Percentiles rank a stretch among this genome's conserved stretches.
phyloP scores from a whole-genome alignment of 2,113 vertebrate genomes.

The Ochotona princeps region DNA sequence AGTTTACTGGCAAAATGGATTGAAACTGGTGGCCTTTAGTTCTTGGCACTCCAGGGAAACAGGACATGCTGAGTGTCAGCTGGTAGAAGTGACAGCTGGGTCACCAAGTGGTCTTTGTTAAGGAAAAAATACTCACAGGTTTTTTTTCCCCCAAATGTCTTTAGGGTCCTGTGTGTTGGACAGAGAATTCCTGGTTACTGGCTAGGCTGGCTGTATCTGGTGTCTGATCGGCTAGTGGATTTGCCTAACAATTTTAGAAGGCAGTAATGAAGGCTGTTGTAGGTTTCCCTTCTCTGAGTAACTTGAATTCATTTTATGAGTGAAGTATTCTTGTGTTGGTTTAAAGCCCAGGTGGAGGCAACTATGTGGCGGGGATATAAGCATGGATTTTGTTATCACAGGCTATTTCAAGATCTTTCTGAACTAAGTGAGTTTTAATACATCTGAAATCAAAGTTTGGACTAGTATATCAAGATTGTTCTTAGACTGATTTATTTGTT shows the following conservation, averaged over 20 bases:
- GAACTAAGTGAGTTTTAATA: neutral
- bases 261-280: neutral
- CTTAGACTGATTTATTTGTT: neutral
- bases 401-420: slow-evolving; percentile 23
- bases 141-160: slow-evolving; percentile 59
- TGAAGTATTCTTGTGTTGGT: slow-evolving; percentile 63
- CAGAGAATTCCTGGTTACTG: neutral
- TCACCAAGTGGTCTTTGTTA: slow-evolving; percentile 28
- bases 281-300: slow-evolving; percentile 49
- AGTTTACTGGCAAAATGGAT: slow-evolving; percentile 59
- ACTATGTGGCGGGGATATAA: slow-evolving; percentile 43
- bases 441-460: slow-evolving; percentile 30
- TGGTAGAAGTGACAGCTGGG: slow-evolving; percentile 29
- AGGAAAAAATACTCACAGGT: slow-evolving; percentile 23
- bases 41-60: slow-evolving; percentile 37
- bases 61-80: neutral
- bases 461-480: neutral
- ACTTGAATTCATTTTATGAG: slow-evolving; percentile 61
- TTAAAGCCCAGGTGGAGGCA: slow-evolving; percentile 50
- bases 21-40: slow-evolving; percentile 57
- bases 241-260: slow-evolving; percentile 30
- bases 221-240: neutral
- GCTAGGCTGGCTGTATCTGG: neutral
- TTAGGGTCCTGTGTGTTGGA: neutral
- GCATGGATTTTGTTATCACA: slow-evolving; percentile 49